Conservation (phyloP, 2,797 vertebrate genomes). For the Pseudopleuronectes americanus region DNA sequence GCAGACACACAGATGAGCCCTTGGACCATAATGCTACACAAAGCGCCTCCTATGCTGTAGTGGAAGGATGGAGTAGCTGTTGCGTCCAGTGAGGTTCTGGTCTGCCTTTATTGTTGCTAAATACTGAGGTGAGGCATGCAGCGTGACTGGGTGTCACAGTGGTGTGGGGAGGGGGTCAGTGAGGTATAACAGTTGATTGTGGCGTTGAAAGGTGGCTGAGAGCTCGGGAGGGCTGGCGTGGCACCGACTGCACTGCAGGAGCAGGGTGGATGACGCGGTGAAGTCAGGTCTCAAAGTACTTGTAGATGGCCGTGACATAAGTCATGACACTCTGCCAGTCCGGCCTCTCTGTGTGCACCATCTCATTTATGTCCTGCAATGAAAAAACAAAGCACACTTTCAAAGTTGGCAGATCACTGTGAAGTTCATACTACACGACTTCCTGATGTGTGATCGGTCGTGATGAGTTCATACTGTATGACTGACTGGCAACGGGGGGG, state of each 20-base stretch:
- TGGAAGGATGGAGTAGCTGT: slow-evolving; percentile 28
- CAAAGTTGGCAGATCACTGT: too few species aligned
- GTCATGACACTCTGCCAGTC: slow-evolving; percentile 99
- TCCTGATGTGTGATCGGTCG: too few species aligned
- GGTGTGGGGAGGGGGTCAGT: slow-evolving; percentile 6
- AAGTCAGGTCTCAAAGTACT: slow-evolving; percentile 98
- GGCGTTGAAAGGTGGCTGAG: slow-evolving; percentile 29
- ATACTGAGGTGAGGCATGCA: slow-evolving; percentile 31
- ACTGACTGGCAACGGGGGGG: too few species aligned
- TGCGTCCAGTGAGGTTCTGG: slow-evolving; percentile 30
- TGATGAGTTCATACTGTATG: too few species aligned
- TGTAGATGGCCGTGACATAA: slow-evolving; percentile 98
- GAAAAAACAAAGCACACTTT: not conserved
- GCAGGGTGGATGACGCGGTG: not conserved
- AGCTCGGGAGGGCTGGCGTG: slow-evolving; percentile 35
- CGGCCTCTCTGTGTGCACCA: slow-evolving; percentile 94
- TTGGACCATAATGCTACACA: slow-evolving; percentile 22
- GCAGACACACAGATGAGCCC: slow-evolving; percentile 34
- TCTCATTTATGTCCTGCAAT: slow-evolving; percentile 95
- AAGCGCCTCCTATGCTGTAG: slow-evolving; percentile 10
- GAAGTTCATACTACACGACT: too few species aligned
- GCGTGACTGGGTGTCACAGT: slow-evolving; percentile 24
- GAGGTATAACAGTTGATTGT: slow-evolving; percentile 62
- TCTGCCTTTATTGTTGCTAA: slow-evolving; percentile 41
- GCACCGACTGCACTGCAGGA: slow-evolving; percentile 50